Evolutionary conservation across 2,888 invertebrate species (phyloP).

Genomic region (Anticlea derivata): DNA sequence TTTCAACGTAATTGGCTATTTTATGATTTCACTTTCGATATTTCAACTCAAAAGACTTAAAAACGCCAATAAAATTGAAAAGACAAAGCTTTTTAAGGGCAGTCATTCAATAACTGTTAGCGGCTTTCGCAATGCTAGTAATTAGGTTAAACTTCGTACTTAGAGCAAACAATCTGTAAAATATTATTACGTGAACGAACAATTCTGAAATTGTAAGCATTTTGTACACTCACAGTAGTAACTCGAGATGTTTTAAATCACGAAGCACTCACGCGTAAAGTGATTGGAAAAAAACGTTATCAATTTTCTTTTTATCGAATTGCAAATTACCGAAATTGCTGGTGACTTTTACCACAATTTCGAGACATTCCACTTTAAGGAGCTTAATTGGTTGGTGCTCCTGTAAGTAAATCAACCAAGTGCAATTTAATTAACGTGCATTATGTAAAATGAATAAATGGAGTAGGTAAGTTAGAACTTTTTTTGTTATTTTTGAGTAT

Average conservation of each 20-base stretch:
- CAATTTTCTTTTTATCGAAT: conserved; percentile 66
- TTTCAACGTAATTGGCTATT: conserved; percentile 38
- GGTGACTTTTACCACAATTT: conserved; percentile 67
- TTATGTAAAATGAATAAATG: background rate
- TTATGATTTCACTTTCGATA: conserved; percentile 30
- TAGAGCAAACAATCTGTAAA: conserved; percentile 46
- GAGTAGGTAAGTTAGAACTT: no score
- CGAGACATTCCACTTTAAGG: conserved; percentile 42
- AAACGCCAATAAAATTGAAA: conserved; percentile 16
- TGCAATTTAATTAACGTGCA: background rate
- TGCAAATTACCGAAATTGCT: conserved; percentile 64
- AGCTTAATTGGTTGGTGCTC: conserved; percentile 2
- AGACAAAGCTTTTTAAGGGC: conserved; percentile 34
- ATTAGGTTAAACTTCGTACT: conserved; percentile 37
- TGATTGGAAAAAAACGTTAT: conserved; percentile 59
- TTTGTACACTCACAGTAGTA: conserved; percentile 41
- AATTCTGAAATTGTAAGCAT: conserved; percentile 38
- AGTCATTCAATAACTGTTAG: conserved; percentile 26
- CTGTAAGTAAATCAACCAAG: background rate
- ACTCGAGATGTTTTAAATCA: conserved; percentile 60
- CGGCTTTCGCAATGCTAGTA: conserved; percentile 15
- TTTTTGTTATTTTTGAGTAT: no score
- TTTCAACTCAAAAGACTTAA: conserved; percentile 25
- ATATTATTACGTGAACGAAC: conserved; percentile 44
- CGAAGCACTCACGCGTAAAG: conserved; percentile 76